These are phyloP conservation scores for Chrysomela aeneicollis DNA, from an alignment of 2,888 invertebrate genomes.

Conservation along the genomic window DNA sequence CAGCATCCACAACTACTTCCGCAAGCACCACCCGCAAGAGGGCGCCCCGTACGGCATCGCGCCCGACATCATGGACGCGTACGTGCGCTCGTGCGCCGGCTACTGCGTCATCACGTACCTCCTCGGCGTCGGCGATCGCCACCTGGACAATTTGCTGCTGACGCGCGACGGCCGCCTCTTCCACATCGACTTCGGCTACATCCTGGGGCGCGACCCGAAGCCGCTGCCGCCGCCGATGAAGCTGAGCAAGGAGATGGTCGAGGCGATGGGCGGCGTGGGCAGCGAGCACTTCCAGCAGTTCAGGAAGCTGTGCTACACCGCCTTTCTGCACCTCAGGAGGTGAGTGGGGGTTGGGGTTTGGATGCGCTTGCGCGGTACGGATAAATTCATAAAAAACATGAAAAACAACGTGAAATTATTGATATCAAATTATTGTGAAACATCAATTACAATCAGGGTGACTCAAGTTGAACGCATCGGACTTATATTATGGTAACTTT, in stretches of 20 bases:
- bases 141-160: constrained; percentile 94
- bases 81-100: constrained; percentile 94
- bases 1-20: constrained; percentile 91
- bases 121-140: constrained; percentile 96
- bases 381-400: too few species aligned
- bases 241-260: constrained; percentile 98
- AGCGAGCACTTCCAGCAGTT: constrained; percentile 95
- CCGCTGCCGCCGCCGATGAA: constrained; percentile 99
- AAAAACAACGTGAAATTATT: too few species aligned
- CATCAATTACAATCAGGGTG: too few species aligned
- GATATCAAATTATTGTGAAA: too few species aligned
- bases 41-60: constrained; percentile 89
- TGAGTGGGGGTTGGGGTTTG: constrained; percentile 50
- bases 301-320: constrained; percentile 92
- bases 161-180: constrained; percentile 91
- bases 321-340: constrained; percentile 92
- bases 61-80: constrained; percentile 96
- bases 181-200: constrained; percentile 98
- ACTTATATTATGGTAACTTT: too few species aligned
- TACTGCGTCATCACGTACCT: constrained; percentile 99
- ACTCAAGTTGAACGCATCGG: too few species aligned
- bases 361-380: too few species aligned
- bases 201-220: constrained; percentile 97
- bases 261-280: constrained; percentile 92
- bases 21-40: constrained; percentile 88